Evolutionary conservation across 1,140 invertebrate genomes (phyloP), one percentile per base, ranked within the genome.

Genomic region (Drosophila eugracilis): DNA sequence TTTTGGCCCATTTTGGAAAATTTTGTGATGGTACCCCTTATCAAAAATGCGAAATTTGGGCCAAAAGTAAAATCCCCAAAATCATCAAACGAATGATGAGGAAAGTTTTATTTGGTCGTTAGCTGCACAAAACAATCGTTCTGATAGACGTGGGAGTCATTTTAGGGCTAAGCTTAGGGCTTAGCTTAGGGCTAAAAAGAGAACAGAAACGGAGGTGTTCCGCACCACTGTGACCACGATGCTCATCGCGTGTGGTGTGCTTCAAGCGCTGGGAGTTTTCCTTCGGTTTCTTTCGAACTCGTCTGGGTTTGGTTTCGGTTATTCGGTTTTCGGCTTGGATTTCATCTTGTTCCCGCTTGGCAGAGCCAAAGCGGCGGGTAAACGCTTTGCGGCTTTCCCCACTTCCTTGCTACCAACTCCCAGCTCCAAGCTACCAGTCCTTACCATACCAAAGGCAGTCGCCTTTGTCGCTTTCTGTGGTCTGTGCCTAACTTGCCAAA

Each of bases 321-420:
- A 34, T 44, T 41, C 24, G 42, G 36, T 26, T 41, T 42, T 52
- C 53, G 32, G 42, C 15, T 47, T 26, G 42, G 52, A 32, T 55
- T 47, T 71, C 28, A 44, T 47, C 30, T 14, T 10, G 30, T 22
- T 36, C 32, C 39, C 26, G 30, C 26, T 53, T 14, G 49, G 15
- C 49, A 48, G 53, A 30, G 42, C 52, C 44, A 58, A 57, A 52
- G 67, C 55, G 42, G 67, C 67, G 75, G 78, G 80, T 76, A 85
- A 85, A 84, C 80, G 72, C 69, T 79, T 76, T 85, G 79, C 50
- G 80, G 60, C 63, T 65, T 59, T 60, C 45, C 37, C 49, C 28
- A 37, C 24, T 47, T n/a, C 36, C 44, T n/a, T 24, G 30, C 37
- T 7, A 3, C 17, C 14, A 4, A 9, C 22, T 55, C 32, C 37